Evolutionary conservation across 2,797 vertebrate genomes (phyloP), one percentile per base, ranked within the genome.

Genomic region (Myripristis murdjan): DNA sequence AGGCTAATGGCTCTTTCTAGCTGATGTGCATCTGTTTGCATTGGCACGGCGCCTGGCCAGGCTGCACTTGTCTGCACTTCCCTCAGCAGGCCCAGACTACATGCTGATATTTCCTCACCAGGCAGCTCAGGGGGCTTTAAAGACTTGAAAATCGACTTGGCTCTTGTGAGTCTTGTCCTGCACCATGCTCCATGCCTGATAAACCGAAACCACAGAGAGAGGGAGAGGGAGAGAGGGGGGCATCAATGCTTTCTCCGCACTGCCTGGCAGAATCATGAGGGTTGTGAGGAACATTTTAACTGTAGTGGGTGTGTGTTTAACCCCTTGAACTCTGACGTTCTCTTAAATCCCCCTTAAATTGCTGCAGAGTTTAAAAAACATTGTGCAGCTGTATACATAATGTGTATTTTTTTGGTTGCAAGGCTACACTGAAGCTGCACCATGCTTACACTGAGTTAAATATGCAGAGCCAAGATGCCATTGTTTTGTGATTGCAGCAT

Each of bases 11-110:
- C 62, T n/a, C 49, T 16, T 59, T 22, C 39, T 18, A 64, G 75
- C 67, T 68, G 73, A 52, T 70, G 67, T 82, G 65, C 55, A 37
- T 88, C 57, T 73, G 71, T 64, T 81, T 73, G 74, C 64, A 1
- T 51, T 82, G 77, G 87, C 73, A 0, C 49, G 44, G 72, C 70
- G 72, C 79, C 81, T 65, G 51, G 64, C 31, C 56, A 15, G 79
- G 49, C 64, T 62, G 20, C 64, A 43, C 83, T 81, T 81, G 56
- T 6, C 57, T 51, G 53, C n/a, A n/a, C n/a, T n/a, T n/a, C 71
- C 56, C 4, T 69, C 49, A 43, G 41, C 55, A 62, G 62, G 66
- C 52, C 63, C 39, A 49, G 49, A 2, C 16, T 15, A 26, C 57
- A 62, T 52, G 2, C 23, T 47, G 72, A 51, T 1, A 1, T 74